Percentiles rank a stretch among this genome's conserved stretches.
Conservation (phyloP, 2,113 vertebrate species). For the Axis porcinus region DNA sequence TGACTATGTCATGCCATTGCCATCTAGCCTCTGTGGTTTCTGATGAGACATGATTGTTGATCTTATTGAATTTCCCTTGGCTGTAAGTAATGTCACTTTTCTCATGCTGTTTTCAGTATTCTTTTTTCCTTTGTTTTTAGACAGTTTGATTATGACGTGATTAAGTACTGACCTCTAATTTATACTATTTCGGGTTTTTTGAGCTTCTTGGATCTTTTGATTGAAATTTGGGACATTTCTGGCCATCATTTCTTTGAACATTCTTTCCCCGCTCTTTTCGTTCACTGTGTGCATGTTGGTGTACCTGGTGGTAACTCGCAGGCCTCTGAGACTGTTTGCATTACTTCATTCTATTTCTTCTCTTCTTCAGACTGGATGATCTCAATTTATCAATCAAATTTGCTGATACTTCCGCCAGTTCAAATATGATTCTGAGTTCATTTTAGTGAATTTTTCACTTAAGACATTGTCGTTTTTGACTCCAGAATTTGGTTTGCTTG, state of each 20-base stretch:
- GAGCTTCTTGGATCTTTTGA: background rate
- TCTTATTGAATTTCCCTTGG: background rate
- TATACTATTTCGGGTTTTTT: background rate
- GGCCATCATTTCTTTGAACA: background rate
- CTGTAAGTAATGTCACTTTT: background rate
- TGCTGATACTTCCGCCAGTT: background rate
- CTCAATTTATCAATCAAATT: background rate
- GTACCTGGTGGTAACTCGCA: background rate
- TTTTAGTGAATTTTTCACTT: background rate
- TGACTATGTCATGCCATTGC: too few species aligned
- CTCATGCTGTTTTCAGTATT: background rate
- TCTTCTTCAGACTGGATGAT: background rate
- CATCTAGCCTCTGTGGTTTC: too few species aligned
- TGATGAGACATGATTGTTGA: background rate
- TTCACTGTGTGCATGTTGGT: accelerated
- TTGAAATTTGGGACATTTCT: background rate
- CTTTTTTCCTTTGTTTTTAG: background rate
- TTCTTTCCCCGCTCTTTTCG: background rate
- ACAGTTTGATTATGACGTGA: background rate
- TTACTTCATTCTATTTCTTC: background rate
- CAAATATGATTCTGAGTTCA: background rate
- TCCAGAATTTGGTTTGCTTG: background rate
- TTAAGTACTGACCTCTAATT: background rate
- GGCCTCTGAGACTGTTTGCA: background rate
- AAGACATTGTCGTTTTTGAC: background rate